Base-by-base conservation (phyloP, 2,113 vertebrate genomes). In the Garra rufa region DNA sequence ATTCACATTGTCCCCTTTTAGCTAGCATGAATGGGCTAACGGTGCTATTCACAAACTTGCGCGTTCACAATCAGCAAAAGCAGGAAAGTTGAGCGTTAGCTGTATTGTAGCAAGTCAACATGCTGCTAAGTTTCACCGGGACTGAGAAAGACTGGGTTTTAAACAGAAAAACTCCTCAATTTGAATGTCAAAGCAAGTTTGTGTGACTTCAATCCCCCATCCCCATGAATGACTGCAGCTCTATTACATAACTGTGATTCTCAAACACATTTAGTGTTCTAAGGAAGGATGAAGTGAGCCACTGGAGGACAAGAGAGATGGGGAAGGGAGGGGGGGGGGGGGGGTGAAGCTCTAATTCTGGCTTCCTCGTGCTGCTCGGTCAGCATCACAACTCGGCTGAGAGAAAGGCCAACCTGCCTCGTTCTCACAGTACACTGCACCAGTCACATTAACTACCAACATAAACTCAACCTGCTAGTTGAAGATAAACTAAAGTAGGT, bases 171-270 rank as follows among this genome's bases (percentile, higher is more conserved):
- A n/a, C n/a, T 57, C 65, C 21, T 26, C 19, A 30, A 48, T 38
- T 41, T 81, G 63, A 69, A 81, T 41, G 30, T 70, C 46, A 82
- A 50, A 70, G 4, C 65, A 52, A 70, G 77, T 48, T 63, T 70
- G 80, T 41, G 63, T 14, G 63, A 70, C 26, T n/a, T 67, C 57
- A 48, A 5, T 63, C 59, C 59, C 76, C 41, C 59, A 30, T 82
- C 80, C 65, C 21, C 30, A 71, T 82, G 80, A 82, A 82, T 82
- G 79, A 70, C 89, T 91, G 61, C 41, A 67, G 65, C 50, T 77
- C 84, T 67, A 59, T 91, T 89, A 89, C 81, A 87, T 89, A 92
- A 93, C 70, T 10, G 30, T 69, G 24, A 78, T 89, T 89, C 65
- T 89, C 65, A 52, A 81, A 81, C 65, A 82, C 65, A 81, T 81